Percentiles rank a stretch among this genome's conserved stretches.
Evolutionary conservation across 1,140 invertebrate genomes (phyloP).

Genomic region (Aphaenogaster ashmeadi): DNA sequence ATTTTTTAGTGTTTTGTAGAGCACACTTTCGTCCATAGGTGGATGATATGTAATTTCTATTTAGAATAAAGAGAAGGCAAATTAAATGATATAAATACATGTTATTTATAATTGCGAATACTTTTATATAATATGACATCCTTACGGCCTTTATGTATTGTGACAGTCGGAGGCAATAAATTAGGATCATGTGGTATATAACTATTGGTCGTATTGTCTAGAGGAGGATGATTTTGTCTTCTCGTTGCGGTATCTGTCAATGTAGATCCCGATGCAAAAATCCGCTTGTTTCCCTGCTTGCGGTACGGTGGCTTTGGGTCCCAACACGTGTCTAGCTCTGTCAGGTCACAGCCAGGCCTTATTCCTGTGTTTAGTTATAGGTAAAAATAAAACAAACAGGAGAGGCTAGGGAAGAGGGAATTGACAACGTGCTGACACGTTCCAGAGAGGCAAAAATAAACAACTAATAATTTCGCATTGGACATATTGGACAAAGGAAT

Average conservation of each 20-base stretch:
- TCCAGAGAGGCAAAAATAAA: slow-evolving; percentile 57
- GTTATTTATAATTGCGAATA: background rate
- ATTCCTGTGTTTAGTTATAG: slow-evolving; percentile 88
- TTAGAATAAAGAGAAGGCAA: slow-evolving; percentile 9
- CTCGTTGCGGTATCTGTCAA: slow-evolving; percentile 78
- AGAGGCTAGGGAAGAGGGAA: slow-evolving; percentile 63
- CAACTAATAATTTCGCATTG: slow-evolving; percentile 46
- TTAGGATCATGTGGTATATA: slow-evolving; percentile 88
- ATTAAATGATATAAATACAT: background rate
- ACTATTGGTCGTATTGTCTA: slow-evolving; percentile 88
- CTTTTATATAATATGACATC: slow-evolving; percentile 26
- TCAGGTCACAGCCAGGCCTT: slow-evolving; percentile 95
- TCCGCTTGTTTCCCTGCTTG: slow-evolving; percentile 81
- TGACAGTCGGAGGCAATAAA: slow-evolving; percentile 88
- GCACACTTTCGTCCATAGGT: slow-evolving; percentile 86
- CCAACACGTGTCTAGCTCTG: slow-evolving; percentile 90
- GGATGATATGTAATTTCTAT: slow-evolving; percentile 89
- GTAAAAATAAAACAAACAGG: slow-evolving; percentile 85
- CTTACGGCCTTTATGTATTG: slow-evolving; percentile 88
- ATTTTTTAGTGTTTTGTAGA: slow-evolving; percentile 88
- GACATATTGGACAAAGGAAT: slow-evolving; percentile 28
- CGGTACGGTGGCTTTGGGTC: slow-evolving; percentile 84
- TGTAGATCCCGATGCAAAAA: slow-evolving; percentile 82
- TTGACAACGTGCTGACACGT: slow-evolving; percentile 60
- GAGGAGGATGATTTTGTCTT: slow-evolving; percentile 84